These are phyloP conservation scores for Mamestra brassicae DNA, from an alignment of 2,888 invertebrate genomes.

Conservation along the genomic window DNA sequence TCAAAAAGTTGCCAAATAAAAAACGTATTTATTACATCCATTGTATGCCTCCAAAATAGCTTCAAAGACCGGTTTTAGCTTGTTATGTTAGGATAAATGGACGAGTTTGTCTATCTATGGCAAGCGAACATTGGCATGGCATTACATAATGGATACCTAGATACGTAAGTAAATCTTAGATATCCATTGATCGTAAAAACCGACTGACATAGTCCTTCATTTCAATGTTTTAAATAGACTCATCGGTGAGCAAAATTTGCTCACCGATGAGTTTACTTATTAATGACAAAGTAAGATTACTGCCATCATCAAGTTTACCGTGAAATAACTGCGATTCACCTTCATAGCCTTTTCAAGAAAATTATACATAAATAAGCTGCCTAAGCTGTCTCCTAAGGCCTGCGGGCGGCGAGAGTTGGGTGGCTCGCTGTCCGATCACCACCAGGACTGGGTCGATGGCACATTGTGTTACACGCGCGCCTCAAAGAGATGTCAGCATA, in stretches of 20 bases:
- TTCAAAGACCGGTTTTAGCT: not conserved
- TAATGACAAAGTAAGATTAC: not conserved
- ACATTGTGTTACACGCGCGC: too few species aligned
- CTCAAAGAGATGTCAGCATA: too few species aligned
- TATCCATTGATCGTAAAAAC: not conserved
- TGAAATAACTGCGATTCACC: not conserved
- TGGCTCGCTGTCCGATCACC: too few species aligned
- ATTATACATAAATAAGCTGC: not conserved
- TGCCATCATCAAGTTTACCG: not conserved
- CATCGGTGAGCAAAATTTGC: not conserved
- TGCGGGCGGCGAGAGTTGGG: too few species aligned
- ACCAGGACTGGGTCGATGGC: too few species aligned
- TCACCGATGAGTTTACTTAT: too few species aligned
- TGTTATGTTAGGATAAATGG: not conserved
- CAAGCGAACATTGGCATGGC: not conserved
- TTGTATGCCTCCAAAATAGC: not conserved
- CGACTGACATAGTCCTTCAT: too few species aligned
- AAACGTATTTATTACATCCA: not conserved
- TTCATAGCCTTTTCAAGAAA: not conserved
- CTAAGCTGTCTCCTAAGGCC: not conserved
- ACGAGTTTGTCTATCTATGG: conserved; percentile 7
- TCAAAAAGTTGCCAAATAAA: not conserved
- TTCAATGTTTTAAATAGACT: too few species aligned
- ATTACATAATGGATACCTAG: not conserved
- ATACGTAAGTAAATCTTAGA: not conserved